Conservation (phyloP, 2,797 vertebrate species). For the Stomatorhinus walkeri region DNA sequence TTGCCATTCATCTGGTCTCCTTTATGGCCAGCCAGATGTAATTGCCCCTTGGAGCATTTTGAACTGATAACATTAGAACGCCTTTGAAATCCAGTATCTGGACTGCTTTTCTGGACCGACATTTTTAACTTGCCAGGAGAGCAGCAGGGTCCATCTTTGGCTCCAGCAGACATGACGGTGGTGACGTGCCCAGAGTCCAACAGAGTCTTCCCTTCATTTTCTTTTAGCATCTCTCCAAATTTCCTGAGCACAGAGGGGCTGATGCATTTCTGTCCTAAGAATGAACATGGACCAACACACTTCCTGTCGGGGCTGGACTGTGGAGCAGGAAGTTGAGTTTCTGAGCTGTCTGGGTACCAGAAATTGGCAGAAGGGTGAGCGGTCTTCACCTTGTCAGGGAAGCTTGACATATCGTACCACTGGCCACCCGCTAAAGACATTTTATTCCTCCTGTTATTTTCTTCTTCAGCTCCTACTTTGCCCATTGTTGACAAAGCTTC, state of each 20-base stretch:
- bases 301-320: conserved; percentile 52
- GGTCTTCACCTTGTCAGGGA: conserved; percentile 52
- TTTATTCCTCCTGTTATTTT: conserved; percentile 61
- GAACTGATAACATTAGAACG: conserved; percentile 42
- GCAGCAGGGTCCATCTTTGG: conserved; percentile 49
- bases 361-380: conserved; percentile 65
- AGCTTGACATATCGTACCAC: conserved; percentile 43
- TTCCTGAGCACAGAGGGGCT: conserved; percentile 61
- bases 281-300: conserved; percentile 34
- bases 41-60: conserved; percentile 15
- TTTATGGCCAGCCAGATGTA: conserved; percentile 45
- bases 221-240: conserved; percentile 57
- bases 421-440: conserved; percentile 44
- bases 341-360: conserved; percentile 53
- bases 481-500: conserved; percentile 41
- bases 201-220: conserved; percentile 63
- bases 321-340: conserved; percentile 39
- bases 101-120: conserved; percentile 63
- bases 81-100: conserved; percentile 57
- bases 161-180: conserved; percentile 46
- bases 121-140: conserved; percentile 63
- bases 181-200: conserved; percentile 56
- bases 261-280: conserved; percentile 52
- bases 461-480: conserved; percentile 58
- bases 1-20: conserved; percentile 25